Conservation (phyloP, 2,113 vertebrate genomes). For the Hipposideros armiger region DNA sequence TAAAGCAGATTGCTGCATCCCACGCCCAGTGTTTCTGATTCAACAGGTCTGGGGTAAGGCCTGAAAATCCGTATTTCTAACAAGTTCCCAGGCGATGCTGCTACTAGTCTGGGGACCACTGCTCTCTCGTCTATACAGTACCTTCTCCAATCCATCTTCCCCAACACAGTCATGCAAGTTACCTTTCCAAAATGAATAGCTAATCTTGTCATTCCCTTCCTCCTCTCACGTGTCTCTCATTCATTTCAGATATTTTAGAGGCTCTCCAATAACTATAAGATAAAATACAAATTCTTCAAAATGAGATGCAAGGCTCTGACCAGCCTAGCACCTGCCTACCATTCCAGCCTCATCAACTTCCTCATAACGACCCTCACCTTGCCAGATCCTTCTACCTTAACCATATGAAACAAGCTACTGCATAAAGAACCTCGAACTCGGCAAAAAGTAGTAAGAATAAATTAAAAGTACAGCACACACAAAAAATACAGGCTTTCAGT, state of each 20-base stretch:
- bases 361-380: background rate
- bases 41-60: background rate
- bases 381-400: background rate
- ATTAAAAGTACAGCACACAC: background rate
- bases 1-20: background rate
- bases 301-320: background rate
- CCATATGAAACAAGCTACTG: constrained; percentile 11
- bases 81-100: background rate
- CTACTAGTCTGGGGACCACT: background rate
- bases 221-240: background rate
- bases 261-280: constrained; percentile 30
- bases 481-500: background rate
- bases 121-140: background rate
- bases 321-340: background rate
- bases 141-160: background rate
- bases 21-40: background rate
- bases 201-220: background rate
- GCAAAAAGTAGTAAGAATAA: background rate
- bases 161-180: background rate
- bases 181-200: constrained; percentile 25
- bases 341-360: background rate
- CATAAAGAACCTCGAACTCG: background rate
- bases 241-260: background rate
- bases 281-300: constrained; percentile 35
- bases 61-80: constrained; percentile 22